Base-by-base conservation (phyloP, 2,797 vertebrate species). In the Cygnus olor region DNA sequence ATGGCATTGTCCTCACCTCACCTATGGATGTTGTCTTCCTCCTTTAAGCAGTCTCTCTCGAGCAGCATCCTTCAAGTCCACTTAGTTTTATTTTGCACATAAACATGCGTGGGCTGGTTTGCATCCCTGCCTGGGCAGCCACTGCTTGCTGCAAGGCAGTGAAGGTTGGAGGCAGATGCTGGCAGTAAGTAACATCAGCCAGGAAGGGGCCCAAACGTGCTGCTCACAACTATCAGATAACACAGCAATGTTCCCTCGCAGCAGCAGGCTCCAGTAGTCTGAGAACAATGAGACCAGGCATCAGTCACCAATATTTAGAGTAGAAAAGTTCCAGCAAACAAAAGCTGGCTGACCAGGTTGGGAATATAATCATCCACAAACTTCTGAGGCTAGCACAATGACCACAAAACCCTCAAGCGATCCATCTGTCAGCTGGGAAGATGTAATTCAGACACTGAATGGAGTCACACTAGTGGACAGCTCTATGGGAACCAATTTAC, bases 401-500 rank as follows among this genome's bases (percentile, higher is more conserved):
- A 66, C 36, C 80, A 73, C 63, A 80, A 80, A 71, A 14, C 30
- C 85, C 83, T 66, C 1, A 2, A 93, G 89, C 34, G n/a, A 77
- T 61, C 79, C 89, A 32, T 92, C 87, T 94, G 89, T 49, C 94
- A 94, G 57, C 78, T 80, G 66, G 56, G 73, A 60, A 82, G 89
- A 38, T 51, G 74, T 34, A 88, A 89, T 80, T 78, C 85, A 58
- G 53, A 6, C 4, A 36, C 40, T 9, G 74, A 94, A 82, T 25
- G 81, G 79, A 94, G 63, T 66, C 86, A 36, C 81, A 60, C 28
- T 0, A 20, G 74, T 66, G 93, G 84, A 38, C 65, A 79, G 90
- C 86, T 92, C 90, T 80, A 10, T 36, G 76, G 95, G 86, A 94
- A 90, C 80, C 86, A 85, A 92, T 90, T 96, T 80, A 58, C 86